Conservation (phyloP, 2,113 vertebrate species). For the Hiodon tergisus region DNA sequence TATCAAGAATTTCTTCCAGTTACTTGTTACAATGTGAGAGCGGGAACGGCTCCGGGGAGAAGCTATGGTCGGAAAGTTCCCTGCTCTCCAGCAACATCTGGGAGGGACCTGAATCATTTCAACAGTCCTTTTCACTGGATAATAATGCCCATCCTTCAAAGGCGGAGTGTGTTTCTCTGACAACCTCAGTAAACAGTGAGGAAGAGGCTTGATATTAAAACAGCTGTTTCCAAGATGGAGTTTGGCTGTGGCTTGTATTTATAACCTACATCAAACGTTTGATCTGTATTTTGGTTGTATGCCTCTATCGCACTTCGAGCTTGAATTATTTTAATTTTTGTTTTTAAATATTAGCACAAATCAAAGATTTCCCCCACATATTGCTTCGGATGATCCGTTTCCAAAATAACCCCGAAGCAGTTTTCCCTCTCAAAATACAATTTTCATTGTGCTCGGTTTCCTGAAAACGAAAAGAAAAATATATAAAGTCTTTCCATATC, state of each 20-base stretch:
- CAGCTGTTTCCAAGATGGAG: constrained; percentile 77
- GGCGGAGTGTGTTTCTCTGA: constrained; percentile 27
- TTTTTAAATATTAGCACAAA: too few species aligned
- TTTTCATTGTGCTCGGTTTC: too few species aligned
- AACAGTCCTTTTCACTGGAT: constrained; percentile 12
- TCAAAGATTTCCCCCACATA: too few species aligned
- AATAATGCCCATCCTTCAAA: neutral
- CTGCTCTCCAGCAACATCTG: constrained; percentile 14
- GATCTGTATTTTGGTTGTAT: too few species aligned
- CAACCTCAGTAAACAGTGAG: constrained; percentile 45
- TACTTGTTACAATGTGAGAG: constrained; percentile 57
- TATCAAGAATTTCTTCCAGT: constrained; percentile 48
- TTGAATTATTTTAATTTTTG: too few species aligned
- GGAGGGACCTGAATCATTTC: constrained; percentile 6
- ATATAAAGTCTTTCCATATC: too few species aligned
- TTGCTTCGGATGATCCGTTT: too few species aligned
- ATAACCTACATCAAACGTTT: too few species aligned
- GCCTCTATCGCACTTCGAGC: too few species aligned
- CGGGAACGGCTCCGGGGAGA: neutral
- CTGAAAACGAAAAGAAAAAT: too few species aligned
- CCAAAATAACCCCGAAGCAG: too few species aligned
- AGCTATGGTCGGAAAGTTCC: constrained; percentile 4
- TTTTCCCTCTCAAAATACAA: too few species aligned
- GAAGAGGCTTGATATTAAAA: constrained; percentile 52
- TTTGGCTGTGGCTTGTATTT: constrained; percentile 32